Evolutionary conservation across 2,888 invertebrate species (phyloP).

Genomic region (Parnassius orleans): DNA sequence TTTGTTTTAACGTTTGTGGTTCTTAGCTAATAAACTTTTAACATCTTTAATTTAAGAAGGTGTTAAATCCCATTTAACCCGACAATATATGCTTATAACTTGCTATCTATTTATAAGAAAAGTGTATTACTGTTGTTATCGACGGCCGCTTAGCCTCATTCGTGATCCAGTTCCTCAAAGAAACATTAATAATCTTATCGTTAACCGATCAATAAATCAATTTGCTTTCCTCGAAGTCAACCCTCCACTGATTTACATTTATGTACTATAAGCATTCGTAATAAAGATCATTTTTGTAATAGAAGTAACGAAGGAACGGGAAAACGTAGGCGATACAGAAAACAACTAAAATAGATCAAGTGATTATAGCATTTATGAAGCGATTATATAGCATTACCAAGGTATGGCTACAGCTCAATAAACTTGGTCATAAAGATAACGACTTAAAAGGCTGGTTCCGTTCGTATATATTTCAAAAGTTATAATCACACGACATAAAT

Average conservation of each 20-base stretch:
- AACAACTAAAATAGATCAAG: conserved; percentile 17
- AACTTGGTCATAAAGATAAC: conserved; percentile 18
- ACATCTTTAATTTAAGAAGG: no score
- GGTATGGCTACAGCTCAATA: conserved; percentile 3
- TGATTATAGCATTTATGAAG: conserved; percentile 15
- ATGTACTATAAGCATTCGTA: neutral
- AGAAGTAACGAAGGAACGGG: neutral
- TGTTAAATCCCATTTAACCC: no score
- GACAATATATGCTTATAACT: neutral
- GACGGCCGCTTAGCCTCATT: conserved; percentile 3
- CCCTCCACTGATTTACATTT: neutral
- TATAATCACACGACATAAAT: conserved; percentile 16
- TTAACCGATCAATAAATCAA: conserved; percentile 18
- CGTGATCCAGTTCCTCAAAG: conserved; percentile 15
- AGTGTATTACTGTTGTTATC: neutral
- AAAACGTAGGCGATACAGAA: neutral
- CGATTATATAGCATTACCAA: conserved; percentile 6
- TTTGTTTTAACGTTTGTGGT: no score
- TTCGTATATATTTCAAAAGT: conserved; percentile 5
- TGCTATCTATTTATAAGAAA: neutral
- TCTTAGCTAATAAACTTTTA: no score
- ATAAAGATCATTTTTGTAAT: conserved; percentile 15
- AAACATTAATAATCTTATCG: conserved; percentile 19
- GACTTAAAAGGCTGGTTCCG: conserved; percentile 14
- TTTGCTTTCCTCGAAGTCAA: conserved; percentile 7